A percentile compares a stretch with the other conserved stretches of the same genome.
Evolutionary conservation across 2,113 vertebrate species (phyloP).

Genomic region (Struthidea cinerea): DNA sequence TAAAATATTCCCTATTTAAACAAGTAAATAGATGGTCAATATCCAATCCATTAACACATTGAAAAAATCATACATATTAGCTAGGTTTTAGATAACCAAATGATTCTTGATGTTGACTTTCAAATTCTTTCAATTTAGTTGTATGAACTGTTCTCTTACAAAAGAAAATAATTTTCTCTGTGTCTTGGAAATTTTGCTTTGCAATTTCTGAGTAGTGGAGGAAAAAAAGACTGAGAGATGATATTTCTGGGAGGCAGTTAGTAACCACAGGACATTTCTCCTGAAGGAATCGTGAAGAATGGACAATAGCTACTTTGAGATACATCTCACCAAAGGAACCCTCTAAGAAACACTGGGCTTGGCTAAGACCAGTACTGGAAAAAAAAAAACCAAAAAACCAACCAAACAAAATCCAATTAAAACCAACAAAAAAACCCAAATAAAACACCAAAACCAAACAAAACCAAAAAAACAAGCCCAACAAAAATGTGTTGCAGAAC

Average conservation of each 20-base stretch:
- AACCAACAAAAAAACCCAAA: neutral
- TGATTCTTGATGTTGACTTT: neutral
- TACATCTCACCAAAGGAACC: neutral
- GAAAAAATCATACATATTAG: neutral
- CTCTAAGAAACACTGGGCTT: neutral
- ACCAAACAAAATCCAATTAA: neutral
- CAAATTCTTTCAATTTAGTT: neutral
- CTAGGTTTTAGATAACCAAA: neutral
- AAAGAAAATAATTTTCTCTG: neutral
- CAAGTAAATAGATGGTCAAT: neutral
- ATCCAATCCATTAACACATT: neutral
- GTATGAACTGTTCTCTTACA: neutral
- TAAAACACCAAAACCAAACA: neutral
- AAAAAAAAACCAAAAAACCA: neutral
- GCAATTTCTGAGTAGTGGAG: neutral
- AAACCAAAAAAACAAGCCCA: neutral
- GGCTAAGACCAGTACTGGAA: neutral
- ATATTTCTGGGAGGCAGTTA: neutral
- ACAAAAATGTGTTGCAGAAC: neutral
- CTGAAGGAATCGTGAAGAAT: neutral
- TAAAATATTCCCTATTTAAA: neutral
- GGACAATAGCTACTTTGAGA: neutral
- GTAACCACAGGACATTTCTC: neutral
- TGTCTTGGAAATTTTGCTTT: neutral
- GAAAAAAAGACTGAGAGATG: neutral